phyloP scores from a whole-genome alignment of 2,797 vertebrate species.

The Pseudochirops corinnae region DNA sequence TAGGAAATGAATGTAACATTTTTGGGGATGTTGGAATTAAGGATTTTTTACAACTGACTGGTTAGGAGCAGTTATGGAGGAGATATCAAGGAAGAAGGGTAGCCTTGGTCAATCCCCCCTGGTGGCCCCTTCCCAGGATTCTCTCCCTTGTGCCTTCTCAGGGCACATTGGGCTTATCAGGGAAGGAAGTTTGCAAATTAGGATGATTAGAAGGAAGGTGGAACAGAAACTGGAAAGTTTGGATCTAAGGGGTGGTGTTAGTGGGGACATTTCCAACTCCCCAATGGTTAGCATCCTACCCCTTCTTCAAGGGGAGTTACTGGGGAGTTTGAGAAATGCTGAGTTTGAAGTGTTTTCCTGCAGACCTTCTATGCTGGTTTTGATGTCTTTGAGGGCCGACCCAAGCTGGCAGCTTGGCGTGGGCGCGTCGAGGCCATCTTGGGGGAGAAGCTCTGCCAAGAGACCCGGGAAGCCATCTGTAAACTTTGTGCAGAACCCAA shows the following conservation, averaged over 20 bases:
- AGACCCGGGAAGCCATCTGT: constrained; percentile 82
- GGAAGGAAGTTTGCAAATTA: background rate
- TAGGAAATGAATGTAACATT: background rate
- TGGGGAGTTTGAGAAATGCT: background rate
- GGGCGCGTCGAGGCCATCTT: constrained; percentile 83
- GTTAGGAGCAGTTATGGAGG: background rate
- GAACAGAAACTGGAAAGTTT: constrained; percentile 18
- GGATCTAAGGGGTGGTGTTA: background rate
- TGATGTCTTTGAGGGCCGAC: constrained; percentile 83
- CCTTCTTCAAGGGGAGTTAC: too few species aligned
- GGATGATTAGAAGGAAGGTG: constrained; percentile 53
- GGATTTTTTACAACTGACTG: background rate
- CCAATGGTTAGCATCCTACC: too few species aligned
- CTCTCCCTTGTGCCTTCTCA: too few species aligned
- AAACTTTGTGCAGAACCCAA: constrained; percentile 75
- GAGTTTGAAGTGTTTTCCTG: background rate
- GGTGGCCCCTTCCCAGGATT: too few species aligned
- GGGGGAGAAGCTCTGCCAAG: constrained; percentile 84
- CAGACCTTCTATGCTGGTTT: constrained; percentile 86
- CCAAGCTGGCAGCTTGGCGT: constrained; percentile 86
- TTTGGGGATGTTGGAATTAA: background rate
- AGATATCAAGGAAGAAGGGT: constrained; percentile 40
- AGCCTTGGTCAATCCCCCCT: background rate
- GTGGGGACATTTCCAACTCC: background rate
- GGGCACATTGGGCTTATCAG: too few species aligned